phyloP scores from a whole-genome alignment of 2,888 invertebrate species.

The Ornithoptera alexandrae region DNA sequence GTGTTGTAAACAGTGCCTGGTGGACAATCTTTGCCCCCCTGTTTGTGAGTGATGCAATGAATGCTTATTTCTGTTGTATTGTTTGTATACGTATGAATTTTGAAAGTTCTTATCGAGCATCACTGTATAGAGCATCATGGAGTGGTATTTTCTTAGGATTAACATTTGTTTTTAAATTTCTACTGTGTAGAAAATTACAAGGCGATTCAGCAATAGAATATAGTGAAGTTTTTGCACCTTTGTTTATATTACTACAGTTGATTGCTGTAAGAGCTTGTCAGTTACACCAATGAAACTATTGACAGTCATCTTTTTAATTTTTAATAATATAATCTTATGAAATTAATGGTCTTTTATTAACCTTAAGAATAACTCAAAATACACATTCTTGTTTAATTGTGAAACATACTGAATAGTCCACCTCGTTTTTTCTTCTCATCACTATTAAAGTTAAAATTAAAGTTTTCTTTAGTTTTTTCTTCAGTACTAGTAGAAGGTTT shows the following conservation, averaged over 20 bases:
- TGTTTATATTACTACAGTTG: conserved; percentile 93
- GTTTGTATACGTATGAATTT: conserved; percentile 95
- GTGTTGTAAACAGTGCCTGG: conserved; percentile 85
- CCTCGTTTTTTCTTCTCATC: conserved; percentile 61
- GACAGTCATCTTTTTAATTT: conserved; percentile 10
- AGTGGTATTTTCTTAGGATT: conserved; percentile 90
- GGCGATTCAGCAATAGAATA: conserved; percentile 90
- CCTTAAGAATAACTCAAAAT: conserved; percentile 3
- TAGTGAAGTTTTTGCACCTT: conserved; percentile 94
- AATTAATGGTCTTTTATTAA: conserved; percentile 22
- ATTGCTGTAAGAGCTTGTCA: conserved; percentile 96
- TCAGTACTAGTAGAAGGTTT: conserved; percentile 44
- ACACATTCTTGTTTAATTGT: conserved; percentile 37
- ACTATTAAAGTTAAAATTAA: conserved; percentile 65
- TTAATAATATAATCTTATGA: conserved; percentile 30
- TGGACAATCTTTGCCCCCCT: conserved; percentile 94
- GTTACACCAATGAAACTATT: conserved; percentile 77
- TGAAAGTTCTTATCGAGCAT: conserved; percentile 87
- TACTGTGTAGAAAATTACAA: conserved; percentile 92
- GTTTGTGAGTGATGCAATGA: conserved; percentile 94
- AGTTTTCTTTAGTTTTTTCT: conserved; percentile 45
- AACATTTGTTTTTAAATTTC: conserved; percentile 93
- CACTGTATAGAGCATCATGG: conserved; percentile 90
- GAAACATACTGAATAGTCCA: conserved; percentile 67
- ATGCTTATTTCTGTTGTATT: conserved; percentile 96